Base-by-base conservation (phyloP, 2,888 invertebrate genomes). In the Clivina fossor region DNA sequence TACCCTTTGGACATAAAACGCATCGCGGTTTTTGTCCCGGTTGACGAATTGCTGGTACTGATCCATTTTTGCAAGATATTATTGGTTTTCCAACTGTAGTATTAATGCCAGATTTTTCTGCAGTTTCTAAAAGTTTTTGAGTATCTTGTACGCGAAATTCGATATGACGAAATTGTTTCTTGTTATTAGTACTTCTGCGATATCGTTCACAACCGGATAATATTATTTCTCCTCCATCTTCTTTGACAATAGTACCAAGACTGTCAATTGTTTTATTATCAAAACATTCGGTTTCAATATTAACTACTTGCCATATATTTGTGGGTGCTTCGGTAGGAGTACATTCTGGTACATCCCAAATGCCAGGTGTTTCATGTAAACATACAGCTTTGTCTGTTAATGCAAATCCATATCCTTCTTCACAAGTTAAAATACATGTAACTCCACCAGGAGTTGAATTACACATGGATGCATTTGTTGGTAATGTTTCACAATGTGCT, bases 1-100 rank as follows among this genome's bases (percentile, higher is more conserved):
- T 82, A 9, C 86, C 86, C 58, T 76, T 70, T 2, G 85, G 82
- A 66, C 86, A 86, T 66, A 79, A 78, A 4, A 84, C 85, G 32
- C 55, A 55, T 19, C 47, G 46, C 2, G 37, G 4, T 40, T 40
- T 46, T 32, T 35, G 35, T 35, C 13, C 20, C 20, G 38, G 9
- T 20, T 28, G 37, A 5, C 44, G 43, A 26, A 53, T 13, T 2
- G 55, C 46, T 15, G 47, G 40, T 9, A 55, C 40, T n/a, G 55
- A 47, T 3, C 55, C 55, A 47, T 47, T 55, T 47, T 47, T 55
- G 15, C 55, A 55, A 19, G 13, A 30, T 18, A 53, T 44, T 7
- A 37, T n/a, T 2, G 53, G 44, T 35, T 53, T 11, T 11, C 53
- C 53, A n/a, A 44, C 11, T 11, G 53, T 53, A 19, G 28, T 20